A percentile compares a stretch with the other conserved stretches of the same genome.
Conservation (phyloP, 2,113 vertebrate genomes). For the Tachysurus fulvidraco region DNA sequence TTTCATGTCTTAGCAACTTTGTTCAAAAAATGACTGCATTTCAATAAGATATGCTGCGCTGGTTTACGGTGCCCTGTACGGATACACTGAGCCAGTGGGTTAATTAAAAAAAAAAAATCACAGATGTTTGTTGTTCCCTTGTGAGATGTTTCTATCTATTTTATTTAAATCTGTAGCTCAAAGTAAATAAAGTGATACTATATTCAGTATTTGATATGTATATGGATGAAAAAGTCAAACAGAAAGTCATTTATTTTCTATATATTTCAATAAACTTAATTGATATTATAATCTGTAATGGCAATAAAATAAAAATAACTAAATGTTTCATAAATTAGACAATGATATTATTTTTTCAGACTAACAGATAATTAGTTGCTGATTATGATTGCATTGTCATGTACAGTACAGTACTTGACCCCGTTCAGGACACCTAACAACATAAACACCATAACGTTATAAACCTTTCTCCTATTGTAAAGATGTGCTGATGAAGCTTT, state of each 20-base stretch:
- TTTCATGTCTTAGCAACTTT: slow-evolving; percentile 53
- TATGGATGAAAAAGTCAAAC: not conserved
- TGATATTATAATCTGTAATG: not conserved
- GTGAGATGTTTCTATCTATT: not conserved
- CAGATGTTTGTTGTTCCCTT: not conserved
- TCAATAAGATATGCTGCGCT: slow-evolving; percentile 31
- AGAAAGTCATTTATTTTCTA: not conserved
- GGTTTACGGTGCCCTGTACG: slow-evolving; percentile 37
- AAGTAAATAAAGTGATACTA: not conserved
- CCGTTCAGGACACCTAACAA: not conserved
- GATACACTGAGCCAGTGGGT: slow-evolving; percentile 16
- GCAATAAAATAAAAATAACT: not conserved
- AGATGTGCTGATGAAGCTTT: not conserved
- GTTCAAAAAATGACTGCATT: slow-evolving; percentile 47
- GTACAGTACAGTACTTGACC: not conserved
- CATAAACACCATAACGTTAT: not conserved
- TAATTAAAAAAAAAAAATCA: not conserved
- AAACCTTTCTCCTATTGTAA: not conserved
- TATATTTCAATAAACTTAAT: not conserved
- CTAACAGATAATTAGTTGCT: not conserved
- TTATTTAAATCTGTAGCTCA: not conserved
- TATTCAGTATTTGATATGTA: not conserved
- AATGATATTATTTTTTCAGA: not conserved
- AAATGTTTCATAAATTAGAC: not conserved
- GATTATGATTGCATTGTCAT: not conserved